Evolutionary conservation across 2,113 vertebrate species (phyloP), one percentile per base, ranked within the genome.

Genomic region (Climacteris rufus): DNA sequence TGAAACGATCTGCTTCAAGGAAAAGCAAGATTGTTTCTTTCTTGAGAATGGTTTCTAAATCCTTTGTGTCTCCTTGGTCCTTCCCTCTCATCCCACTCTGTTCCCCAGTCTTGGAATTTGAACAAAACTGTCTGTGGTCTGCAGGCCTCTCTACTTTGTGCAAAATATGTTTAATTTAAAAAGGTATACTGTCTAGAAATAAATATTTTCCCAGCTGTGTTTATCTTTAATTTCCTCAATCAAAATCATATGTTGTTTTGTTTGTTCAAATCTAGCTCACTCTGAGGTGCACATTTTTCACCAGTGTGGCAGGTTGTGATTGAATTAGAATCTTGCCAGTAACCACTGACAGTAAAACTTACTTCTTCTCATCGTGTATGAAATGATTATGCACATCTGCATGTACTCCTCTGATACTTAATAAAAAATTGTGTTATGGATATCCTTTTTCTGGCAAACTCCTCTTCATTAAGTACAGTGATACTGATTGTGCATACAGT

Each of bases 151-250:
- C 57, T 79, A 15, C 40, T 82, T 63, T 13, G 33, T 82, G 70
- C 3, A 4, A 79, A 79, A 71, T 50, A 16, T 44, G 23, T 77
- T 77, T 68, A 11, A 70, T 83, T 89, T 87, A 39, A 60, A 75
- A 94, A 87, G 27, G 25, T 90, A 19, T 5, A 2, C 24, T 76
- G 19, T 52, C 27, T 65, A 65, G 52, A 77, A 40, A 61, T 9
- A 90, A 88, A 60, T 96, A 86, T 92, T 94, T 86, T 74, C 19
- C 53, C 80, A 94, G 76, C 59, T 90, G 60, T 82, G n/a, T 78
- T 91, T 77, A 30, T 66, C 44, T 80, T 83, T 59, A 75, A 42
- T 86, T 88, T 92, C n/a, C 28, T 88, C 66, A 76, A 5, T 66
- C 49, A 52, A 72, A 47, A 79, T 66, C 13, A 17, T 80, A 31